These are phyloP conservation scores for Acanthococcus lagerstroemiae DNA, from an alignment of 2,888 invertebrate species.

Conservation along the genomic window DNA sequence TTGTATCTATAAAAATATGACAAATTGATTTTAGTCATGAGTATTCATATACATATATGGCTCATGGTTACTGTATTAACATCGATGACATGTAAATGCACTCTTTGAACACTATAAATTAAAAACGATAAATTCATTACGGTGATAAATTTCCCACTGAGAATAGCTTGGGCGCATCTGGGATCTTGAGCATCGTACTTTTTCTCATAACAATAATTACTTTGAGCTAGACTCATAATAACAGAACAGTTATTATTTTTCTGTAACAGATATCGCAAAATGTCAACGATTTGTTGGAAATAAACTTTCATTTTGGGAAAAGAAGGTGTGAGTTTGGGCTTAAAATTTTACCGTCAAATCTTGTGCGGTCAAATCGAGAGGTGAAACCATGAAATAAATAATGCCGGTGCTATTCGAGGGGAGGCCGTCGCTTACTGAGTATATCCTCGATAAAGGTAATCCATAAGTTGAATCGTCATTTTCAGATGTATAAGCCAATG, in stretches of 20 bases:
- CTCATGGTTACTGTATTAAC: too few relatives aligned
- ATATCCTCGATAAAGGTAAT: conserved; percentile 59
- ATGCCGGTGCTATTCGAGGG: conserved; percentile 56
- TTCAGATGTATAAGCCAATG: conserved; percentile 58
- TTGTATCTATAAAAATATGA: too few relatives aligned
- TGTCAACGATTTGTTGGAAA: not conserved
- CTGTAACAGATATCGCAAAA: conserved; percentile 38
- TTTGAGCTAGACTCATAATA: conserved; percentile 59
- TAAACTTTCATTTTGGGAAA: not conserved
- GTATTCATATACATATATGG: too few relatives aligned
- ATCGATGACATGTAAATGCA: too few relatives aligned
- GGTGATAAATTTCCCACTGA: conserved; percentile 56
- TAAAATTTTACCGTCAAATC: conserved; percentile 51
- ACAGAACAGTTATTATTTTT: conserved; percentile 55
- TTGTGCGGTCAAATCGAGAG: conserved; percentile 56
- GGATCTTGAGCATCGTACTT: conserved; percentile 65
- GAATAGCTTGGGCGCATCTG: conserved; percentile 60
- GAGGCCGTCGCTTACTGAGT: conserved; percentile 62
- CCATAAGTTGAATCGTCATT: conserved; percentile 48
- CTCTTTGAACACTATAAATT: too few relatives aligned
- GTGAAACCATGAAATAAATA: conserved; percentile 64
- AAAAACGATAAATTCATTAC: too few relatives aligned
- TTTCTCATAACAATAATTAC: conserved; percentile 52
- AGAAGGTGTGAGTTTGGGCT: not conserved
- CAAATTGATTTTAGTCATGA: too few relatives aligned